Percentiles rank a stretch among this genome's conserved stretches.
Conservation (phyloP, 2,113 vertebrate species). For the Elgaria multicarinata region DNA sequence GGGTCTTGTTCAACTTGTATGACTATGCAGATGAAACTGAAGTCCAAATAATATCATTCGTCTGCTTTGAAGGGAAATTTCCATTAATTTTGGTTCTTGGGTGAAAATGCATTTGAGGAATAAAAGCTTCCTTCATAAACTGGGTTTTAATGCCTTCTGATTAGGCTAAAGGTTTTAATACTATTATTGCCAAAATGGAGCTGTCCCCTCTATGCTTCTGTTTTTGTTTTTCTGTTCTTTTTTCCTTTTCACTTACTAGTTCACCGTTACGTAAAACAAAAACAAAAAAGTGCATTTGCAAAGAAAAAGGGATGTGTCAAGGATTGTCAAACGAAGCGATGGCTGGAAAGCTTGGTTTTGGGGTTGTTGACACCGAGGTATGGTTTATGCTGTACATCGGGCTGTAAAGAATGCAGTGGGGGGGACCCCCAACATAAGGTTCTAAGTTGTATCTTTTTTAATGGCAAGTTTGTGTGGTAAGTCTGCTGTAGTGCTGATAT, state of each 20-base stretch:
- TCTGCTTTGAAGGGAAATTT: conserved; percentile 47
- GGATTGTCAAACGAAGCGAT: conserved; percentile 44
- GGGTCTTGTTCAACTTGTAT: conserved; percentile 60
- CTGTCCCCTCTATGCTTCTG: conserved; percentile 29
- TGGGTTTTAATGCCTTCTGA: conserved; percentile 45
- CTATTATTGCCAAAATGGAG: conserved; percentile 16
- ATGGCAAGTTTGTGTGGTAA: conserved; percentile 73
- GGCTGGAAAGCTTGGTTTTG: conserved; percentile 57
- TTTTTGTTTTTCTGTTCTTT: conserved; percentile 9
- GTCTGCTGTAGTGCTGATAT: conserved; percentile 78
- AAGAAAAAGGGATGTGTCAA: conserved; percentile 17
- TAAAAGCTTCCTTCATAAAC: not conserved
- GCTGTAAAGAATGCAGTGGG: conserved; percentile 51
- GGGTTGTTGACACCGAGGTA: conserved; percentile 64
- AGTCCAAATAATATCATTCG: conserved; percentile 48
- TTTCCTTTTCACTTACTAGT: conserved; percentile 44
- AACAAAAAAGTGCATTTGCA: conserved; percentile 53
- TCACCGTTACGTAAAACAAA: conserved; percentile 57
- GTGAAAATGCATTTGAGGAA: conserved; percentile 24
- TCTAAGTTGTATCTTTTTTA: conserved; percentile 65
- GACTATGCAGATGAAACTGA: conserved; percentile 45
- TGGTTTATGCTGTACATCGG: conserved; percentile 63
- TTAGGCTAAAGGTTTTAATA: conserved; percentile 46
- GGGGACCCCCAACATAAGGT: conserved; percentile 52
- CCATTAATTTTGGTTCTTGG: conserved; percentile 26